phyloP scores from a whole-genome alignment of 1,140 invertebrate genomes.

The Cherax quadricarinatus region DNA sequence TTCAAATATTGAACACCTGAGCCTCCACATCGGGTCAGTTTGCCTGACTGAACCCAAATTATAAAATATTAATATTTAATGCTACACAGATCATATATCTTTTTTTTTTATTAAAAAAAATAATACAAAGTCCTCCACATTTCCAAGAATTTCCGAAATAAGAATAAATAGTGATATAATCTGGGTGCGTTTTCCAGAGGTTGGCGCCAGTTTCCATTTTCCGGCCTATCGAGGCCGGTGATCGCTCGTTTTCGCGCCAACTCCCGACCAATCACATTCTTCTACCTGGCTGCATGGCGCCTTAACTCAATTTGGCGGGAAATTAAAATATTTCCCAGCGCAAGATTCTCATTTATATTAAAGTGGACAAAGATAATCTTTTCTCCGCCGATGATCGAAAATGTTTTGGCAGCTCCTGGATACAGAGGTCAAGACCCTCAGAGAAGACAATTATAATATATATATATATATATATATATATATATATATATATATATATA shows the following conservation, averaged over 20 bases:
- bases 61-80: background rate
- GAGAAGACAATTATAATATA: background rate
- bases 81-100: background rate
- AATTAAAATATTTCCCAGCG: conserved; percentile 62
- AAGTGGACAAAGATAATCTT: background rate
- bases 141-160: conserved; percentile 1
- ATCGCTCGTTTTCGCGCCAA: conserved; percentile 69
- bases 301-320: conserved; percentile 69
- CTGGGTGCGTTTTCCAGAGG: conserved; percentile 54
- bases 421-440: no score
- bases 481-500: conserved; percentile 20
- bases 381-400: background rate
- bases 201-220: conserved; percentile 69
- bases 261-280: conserved; percentile 70
- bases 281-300: conserved; percentile 52
- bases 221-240: conserved; percentile 68
- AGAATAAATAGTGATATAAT: background rate
- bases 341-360: conserved; percentile 37
- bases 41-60: background rate
- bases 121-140: background rate
- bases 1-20: no score
- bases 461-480: conserved; percentile 13
- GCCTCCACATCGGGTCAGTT: no score
- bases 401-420: no score
- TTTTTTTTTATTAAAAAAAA: background rate